Base-by-base conservation (phyloP, 2,888 invertebrate species). In the Elegia similella region DNA sequence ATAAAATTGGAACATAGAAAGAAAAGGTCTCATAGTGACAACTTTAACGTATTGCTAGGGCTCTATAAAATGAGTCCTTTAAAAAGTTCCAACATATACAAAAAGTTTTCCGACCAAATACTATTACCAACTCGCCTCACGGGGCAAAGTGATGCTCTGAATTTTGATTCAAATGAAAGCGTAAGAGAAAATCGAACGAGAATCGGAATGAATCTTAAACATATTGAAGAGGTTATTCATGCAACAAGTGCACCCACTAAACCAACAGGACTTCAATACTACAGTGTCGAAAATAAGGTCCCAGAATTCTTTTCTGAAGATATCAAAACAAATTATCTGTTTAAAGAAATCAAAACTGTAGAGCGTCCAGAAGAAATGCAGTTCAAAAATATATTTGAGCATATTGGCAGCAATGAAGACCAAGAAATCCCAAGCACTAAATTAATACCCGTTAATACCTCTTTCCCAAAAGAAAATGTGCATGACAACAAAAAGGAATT, bases 21-120 rank as follows among this genome's bases (percentile, higher is more conserved):
- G 46, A 75, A 72, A 62, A 60, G 71, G 56, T 57, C 56, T n/a
- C 59, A 67, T 34, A 58, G 64, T 6, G 76, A 81, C 12, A 79
- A 85, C 3, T 87, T 88, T 55, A 76, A 83, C 32, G 67, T 81
- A 0, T 62, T 87, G 42, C 64, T 88, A 0, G 79, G 77, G 23
- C 68, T 88, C 44, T 87, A 84, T 61, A 86, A 86, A 78, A 66
- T 82, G 64, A 85, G 86, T 63, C 87, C 86, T 42, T 69, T 88
- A 56, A 80, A 69, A 64, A 66, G 68, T 30, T 88, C 86, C 6
- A 72, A 78, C 55, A 66, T 86, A 58, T 88, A 73, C 64, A 75
- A 78, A 70, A 65, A 69, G 42, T 85, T 84, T 70, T 76, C 80
- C 56, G 75, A 80, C 59, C 68, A 68, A 57, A 62, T 83, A 42